phyloP scores from a whole-genome alignment of 2,888 invertebrate species.

The Trachelus stipa region DNA sequence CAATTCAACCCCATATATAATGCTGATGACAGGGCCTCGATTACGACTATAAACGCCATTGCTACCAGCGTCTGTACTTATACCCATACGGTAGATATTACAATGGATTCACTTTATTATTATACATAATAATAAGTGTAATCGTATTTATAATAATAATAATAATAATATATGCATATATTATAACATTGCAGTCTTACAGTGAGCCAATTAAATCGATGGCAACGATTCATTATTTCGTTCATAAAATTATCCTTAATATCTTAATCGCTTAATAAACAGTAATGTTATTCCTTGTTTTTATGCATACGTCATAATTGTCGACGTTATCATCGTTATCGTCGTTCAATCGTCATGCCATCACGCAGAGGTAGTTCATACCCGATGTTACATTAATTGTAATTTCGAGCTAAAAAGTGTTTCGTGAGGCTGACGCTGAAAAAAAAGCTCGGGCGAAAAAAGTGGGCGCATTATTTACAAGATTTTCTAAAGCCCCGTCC shows the following conservation, averaged over 20 bases:
- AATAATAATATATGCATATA: constrained; percentile 28
- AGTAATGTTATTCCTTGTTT: constrained; percentile 27
- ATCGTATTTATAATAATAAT: constrained; percentile 23
- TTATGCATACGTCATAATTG: neutral
- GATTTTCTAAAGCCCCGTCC: neutral
- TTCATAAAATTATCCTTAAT: constrained; percentile 15
- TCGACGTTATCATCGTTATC: neutral
- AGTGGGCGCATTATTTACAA: neutral
- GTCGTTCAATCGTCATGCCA: neutral
- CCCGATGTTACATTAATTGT: neutral
- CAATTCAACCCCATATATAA: neutral
- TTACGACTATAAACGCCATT: neutral
- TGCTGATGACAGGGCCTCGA: neutral
- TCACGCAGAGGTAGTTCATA: neutral
- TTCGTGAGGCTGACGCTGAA: neutral
- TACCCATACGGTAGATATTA: constrained; percentile 1
- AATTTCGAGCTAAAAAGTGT: neutral
- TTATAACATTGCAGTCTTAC: constrained; percentile 51
- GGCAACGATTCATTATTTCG: constrained; percentile 40
- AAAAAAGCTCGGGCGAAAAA: neutral
- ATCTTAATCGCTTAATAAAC: constrained; percentile 24
- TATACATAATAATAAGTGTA: constrained; percentile 13
- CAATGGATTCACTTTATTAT: constrained; percentile 3
- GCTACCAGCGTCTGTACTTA: neutral
- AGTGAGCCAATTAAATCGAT: constrained; percentile 45